Base-by-base conservation (phyloP, 2,113 vertebrate species). In the Butorides virescens region DNA sequence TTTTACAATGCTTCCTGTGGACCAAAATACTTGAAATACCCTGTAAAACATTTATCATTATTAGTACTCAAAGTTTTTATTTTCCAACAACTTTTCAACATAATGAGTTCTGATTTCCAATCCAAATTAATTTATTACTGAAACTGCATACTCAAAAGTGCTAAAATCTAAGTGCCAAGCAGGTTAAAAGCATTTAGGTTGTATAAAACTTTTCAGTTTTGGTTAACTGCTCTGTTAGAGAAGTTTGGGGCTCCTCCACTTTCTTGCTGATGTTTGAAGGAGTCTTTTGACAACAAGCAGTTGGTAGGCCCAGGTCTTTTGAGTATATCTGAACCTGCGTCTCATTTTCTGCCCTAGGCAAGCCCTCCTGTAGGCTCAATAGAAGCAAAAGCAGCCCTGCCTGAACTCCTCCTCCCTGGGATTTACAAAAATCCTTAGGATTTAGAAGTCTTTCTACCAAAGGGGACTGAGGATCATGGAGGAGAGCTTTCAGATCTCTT, bases 31-130 rank as follows among this genome's bases (percentile, higher is more conserved):
- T 91, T 88, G 5, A 86, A 81, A 90, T 83, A 66, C 17, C 39
- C 46, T 34, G 10, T 52, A 74, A 90, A 36, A 42, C 21, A 80
- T 63, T 76, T 88, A 75, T 82, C 15, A 13, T 75, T 53, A 75
- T 85, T 83, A 68, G 49, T 56, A 72, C 79, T 88, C 76, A 88
- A 55, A 92, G 62, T 37, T 47, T 87, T 66, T 90, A 25, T 4
- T 39, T 46, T 56, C 30, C 46, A 86, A 96, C 76, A 92, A 72
- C 37, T 82, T 96, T 73, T 82, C 27, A 90, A 95, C 62, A 91
- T 50, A 76, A 53, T 36, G 29, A 90, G 32, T 72, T 83, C 61
- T n/a, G 46, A 67, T 92, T 86, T 91, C 74, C 73, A 96, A 59
- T 83, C 63, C 90, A 61, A 93, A 90, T 61, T 4, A 80, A 47